Base-by-base conservation (phyloP, 2,888 invertebrate genomes). In the Cylindroiulus punctatus region DNA sequence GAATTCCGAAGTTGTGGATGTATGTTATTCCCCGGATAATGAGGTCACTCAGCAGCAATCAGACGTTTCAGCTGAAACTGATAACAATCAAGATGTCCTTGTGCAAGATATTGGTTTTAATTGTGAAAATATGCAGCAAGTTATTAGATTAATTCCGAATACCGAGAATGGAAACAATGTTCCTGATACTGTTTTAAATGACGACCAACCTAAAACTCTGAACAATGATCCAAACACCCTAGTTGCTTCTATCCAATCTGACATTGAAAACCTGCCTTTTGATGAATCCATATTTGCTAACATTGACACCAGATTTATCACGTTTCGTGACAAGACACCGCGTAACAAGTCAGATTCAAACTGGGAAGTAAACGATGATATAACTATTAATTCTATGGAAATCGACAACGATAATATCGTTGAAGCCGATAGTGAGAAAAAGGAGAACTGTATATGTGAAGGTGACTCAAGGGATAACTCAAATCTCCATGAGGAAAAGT, bases 281-380 rank as follows among this genome's bases (percentile, higher is more conserved):
- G 65, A 65, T 10, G 26, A 65, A 12, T 65, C 32, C 2, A n/a
- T 32, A 36, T 82, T 82, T 85, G 85, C 36, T 36, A 57, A 85
- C 76, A 85, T 85, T 32, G 85, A 85, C 65, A n/a, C 57, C 10
- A 76, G 22, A 36, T 85, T 65, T 19, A 85, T 85, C 32, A 85
- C 85, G 32, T 85, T 85, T 76, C 57, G 85, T 19, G 76, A 85
- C 36, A 52, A 84, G 32, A 81, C 17, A n/a, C 1, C 8, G 19
- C 4, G 12, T 10, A n/a, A 81, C 81, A 42, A 82, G 10, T 17
- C 14, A 10, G 82, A 82, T 82, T 82, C 42, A 7, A n/a, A 36
- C 42, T 36, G 10, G 36, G 32, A 19, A 2, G 32, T 32, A n/a
- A 57, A n/a, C 22, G 57, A 57, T 57, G 65, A 65, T 65, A 65